These are phyloP conservation scores for Tricholaema leucomelas DNA, from an alignment of 2,113 vertebrate species.

Conservation along the genomic window DNA sequence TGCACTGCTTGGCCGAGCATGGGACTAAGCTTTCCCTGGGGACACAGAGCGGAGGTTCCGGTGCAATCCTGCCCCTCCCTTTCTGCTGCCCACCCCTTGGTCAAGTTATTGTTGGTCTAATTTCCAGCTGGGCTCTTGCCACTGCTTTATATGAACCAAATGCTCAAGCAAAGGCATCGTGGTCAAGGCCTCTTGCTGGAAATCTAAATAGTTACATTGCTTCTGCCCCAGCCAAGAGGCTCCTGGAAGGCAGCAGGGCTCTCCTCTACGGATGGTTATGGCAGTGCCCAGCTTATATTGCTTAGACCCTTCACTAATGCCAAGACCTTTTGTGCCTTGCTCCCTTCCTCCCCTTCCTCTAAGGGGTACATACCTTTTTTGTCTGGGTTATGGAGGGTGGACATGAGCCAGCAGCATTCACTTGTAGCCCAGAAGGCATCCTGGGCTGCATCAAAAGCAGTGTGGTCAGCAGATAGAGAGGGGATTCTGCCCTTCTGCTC, in stretches of 20 bases:
- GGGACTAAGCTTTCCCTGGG: not conserved
- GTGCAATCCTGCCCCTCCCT: conserved; percentile 5
- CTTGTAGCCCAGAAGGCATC: too few species aligned
- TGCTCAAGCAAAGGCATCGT: conserved; percentile 1
- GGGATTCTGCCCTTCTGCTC: too few species aligned
- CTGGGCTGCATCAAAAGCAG: too few species aligned
- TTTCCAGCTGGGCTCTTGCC: conserved; percentile 47
- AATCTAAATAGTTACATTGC: not conserved
- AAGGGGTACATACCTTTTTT: not conserved
- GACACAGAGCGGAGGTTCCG: conserved; percentile 7
- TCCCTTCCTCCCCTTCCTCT: not conserved
- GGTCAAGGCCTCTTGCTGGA: not conserved
- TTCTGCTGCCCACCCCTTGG: conserved; percentile 43
- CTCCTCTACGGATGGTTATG: not conserved
- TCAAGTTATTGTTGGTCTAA: not conserved
- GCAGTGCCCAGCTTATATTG: not conserved
- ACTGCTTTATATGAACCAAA: conserved; percentile 47
- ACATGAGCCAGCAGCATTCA: too few species aligned
- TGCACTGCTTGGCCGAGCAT: not conserved
- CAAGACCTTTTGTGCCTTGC: not conserved
- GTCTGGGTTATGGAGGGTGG: not conserved
- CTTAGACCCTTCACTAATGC: not conserved
- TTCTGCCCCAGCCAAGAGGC: not conserved
- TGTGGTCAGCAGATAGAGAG: too few species aligned
- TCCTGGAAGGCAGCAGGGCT: not conserved